phyloP scores from a whole-genome alignment of 2,113 vertebrate species.

The Gavialis gangeticus region DNA sequence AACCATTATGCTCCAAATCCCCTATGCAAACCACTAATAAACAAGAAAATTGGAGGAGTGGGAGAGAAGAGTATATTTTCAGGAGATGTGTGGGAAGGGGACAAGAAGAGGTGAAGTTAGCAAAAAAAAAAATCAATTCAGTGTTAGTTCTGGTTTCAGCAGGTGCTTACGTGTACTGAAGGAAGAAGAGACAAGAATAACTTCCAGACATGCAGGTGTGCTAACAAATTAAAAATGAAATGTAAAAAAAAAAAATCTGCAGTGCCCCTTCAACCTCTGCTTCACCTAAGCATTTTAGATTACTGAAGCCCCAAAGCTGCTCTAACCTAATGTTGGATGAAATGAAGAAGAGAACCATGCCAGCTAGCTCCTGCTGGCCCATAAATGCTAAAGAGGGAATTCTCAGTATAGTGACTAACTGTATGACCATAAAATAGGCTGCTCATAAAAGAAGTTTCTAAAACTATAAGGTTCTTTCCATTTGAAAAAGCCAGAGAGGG shows the following conservation, averaged over 20 bases:
- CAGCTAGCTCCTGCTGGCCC: neutral
- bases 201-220: slow-evolving; percentile 60
- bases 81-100: neutral
- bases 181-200: slow-evolving; percentile 42
- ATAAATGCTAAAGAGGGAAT: neutral
- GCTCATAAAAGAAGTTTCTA: neutral
- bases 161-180: slow-evolving; percentile 21
- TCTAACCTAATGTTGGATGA: neutral
- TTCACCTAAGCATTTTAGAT: slow-evolving; percentile 14
- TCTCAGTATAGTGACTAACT: neutral
- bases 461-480: neutral
- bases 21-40: neutral
- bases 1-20: neutral
- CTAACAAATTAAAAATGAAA: slow-evolving; percentile 39
- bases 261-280: slow-evolving; percentile 27
- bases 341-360: neutral
- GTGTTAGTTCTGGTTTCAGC: slow-evolving; percentile 28
- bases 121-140: slow-evolving; percentile 33
- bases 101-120: slow-evolving; percentile 14
- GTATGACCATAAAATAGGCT: neutral
- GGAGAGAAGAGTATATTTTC: too few species aligned
- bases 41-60: neutral
- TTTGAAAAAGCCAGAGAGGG: too few species aligned
- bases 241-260: slow-evolving; percentile 23
- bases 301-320: neutral